Conservation (phyloP, 2,113 vertebrate species). For the Australoheros scitulus region DNA sequence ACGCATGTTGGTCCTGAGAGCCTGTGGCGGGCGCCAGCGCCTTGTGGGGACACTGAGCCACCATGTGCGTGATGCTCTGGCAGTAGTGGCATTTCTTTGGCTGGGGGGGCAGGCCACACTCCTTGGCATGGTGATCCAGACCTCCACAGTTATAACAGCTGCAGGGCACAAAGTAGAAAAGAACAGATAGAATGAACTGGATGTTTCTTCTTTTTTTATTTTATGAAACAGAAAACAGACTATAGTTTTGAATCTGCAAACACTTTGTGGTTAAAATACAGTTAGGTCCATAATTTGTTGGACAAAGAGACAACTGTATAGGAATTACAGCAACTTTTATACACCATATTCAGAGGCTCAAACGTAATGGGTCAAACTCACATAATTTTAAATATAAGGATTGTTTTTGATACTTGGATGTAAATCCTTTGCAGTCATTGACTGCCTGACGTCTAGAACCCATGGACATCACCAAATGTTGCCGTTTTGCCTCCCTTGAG, state of each 20-base stretch:
- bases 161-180: constrained; percentile 6
- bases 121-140: constrained; percentile 98
- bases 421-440: background rate
- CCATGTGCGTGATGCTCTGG: constrained; percentile 97
- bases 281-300: background rate
- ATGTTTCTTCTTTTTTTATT: background rate
- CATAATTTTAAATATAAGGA: background rate
- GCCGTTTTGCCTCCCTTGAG: background rate
- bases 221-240: background rate
- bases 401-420: background rate
- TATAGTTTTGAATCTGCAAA: background rate
- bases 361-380: background rate
- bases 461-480: background rate
- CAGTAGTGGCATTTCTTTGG: constrained; percentile 99
- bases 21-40: constrained; percentile 79
- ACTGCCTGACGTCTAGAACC: background rate
- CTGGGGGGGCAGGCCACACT: constrained; percentile 97
- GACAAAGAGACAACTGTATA: background rate
- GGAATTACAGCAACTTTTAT: background rate
- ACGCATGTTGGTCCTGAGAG: constrained; percentile 89
- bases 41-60: constrained; percentile 93
- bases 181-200: background rate
- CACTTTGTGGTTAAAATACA: background rate
- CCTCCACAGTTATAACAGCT: constrained; percentile 99
- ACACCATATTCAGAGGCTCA: background rate